A percentile compares a stretch with the other conserved stretches of the same genome.
Conservation (phyloP, 92 coral and sea anemone genomes). For the Epizoanthus stellaris region DNA sequence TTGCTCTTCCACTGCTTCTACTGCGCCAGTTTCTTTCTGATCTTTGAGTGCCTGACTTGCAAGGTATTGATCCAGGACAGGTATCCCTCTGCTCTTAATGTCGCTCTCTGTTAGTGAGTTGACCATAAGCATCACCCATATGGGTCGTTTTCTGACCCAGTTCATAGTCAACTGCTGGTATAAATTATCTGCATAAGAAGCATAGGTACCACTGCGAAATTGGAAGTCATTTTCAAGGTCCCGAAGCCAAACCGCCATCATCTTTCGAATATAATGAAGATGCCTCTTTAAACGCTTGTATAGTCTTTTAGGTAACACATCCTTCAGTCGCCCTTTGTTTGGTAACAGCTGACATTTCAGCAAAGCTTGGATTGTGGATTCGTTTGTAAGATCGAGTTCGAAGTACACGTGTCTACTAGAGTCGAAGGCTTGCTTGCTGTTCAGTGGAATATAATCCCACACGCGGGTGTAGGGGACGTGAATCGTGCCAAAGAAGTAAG, state of each 20-base stretch:
- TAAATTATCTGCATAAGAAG: conserved; percentile 70
- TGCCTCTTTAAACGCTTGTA: conserved; percentile 82
- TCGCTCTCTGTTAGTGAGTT: conserved; percentile 95
- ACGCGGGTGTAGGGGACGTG: conserved; percentile 98
- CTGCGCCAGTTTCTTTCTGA: conserved; percentile 78
- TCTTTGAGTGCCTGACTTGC: conserved; percentile 73
- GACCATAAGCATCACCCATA: conserved; percentile 96
- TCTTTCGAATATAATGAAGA: conserved; percentile 80
- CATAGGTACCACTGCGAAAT: conserved; percentile 52
- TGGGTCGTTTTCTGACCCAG: conserved; percentile 93
- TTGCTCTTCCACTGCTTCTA: conserved; percentile 91
- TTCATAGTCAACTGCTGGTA: conserved; percentile 86
- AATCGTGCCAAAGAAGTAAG: conserved; percentile 95
- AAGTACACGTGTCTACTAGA: conserved; percentile 88
- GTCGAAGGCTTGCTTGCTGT: conserved; percentile 92
- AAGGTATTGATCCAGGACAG: conserved; percentile 91
- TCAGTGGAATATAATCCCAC: conserved; percentile 95
- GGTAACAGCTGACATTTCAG: conserved; percentile 94
- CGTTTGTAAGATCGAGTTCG: conserved; percentile 90
- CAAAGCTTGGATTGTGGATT: conserved; percentile 75
- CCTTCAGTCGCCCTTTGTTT: conserved; percentile 64
- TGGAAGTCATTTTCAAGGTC: conserved; percentile 53
- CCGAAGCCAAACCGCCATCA: conserved; percentile 82
- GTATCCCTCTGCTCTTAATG: conserved; percentile 82
- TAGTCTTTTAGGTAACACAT: conserved; percentile 75